Conservation (phyloP, 2,888 invertebrate genomes). For the Carabus problematicus region DNA sequence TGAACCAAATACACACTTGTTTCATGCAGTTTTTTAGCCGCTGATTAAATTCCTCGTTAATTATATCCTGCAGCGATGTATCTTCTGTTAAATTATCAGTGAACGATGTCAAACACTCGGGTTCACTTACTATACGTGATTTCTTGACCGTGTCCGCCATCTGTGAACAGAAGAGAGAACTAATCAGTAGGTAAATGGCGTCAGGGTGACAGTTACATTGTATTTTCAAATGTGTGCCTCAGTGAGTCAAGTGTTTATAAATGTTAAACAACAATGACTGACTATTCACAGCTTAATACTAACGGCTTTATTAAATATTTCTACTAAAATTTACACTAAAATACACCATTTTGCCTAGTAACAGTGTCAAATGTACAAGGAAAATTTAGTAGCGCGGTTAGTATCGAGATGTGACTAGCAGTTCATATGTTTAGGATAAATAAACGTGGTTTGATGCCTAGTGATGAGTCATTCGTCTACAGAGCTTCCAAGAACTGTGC, state of each 20-base stretch:
- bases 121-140: conserved; percentile 59
- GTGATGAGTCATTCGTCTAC: background rate
- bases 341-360: too few relatives aligned
- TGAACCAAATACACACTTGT: conserved; percentile 53
- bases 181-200: too few relatives aligned
- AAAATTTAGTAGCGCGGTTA: background rate
- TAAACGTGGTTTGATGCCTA: too few relatives aligned
- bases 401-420: background rate
- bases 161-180: conserved; percentile 51
- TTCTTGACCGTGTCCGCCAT: conserved; percentile 60
- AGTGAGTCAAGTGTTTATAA: background rate
- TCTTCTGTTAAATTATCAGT: conserved; percentile 45
- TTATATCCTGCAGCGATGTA: conserved; percentile 57
- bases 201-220: background rate
- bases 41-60: conserved; percentile 60
- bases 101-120: conserved; percentile 19
- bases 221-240: background rate
- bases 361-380: too few relatives aligned
- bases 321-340: too few relatives aligned
- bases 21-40: conserved; percentile 60
- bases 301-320: background rate
- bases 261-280: too few relatives aligned
- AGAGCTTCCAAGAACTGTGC: background rate
- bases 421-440: too few relatives aligned
- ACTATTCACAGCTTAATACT: too few relatives aligned